A percentile compares a stretch with the other conserved stretches of the same genome.
These are phyloP conservation scores for Hirtodrosophila histrioides DNA, from an alignment of 2,888 invertebrate species.

Conservation along the genomic window DNA sequence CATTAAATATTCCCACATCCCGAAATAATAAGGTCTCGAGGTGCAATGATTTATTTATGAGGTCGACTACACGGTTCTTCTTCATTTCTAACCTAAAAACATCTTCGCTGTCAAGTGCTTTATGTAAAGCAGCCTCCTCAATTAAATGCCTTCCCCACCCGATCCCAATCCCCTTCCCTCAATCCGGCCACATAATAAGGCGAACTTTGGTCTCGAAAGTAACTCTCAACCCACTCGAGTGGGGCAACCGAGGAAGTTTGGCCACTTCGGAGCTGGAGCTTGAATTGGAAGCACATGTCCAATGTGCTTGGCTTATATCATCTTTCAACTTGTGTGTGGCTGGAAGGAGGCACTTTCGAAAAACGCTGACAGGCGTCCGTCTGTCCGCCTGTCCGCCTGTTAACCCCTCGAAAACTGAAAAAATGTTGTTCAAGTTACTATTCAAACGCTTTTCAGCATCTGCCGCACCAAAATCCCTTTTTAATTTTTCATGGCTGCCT, in stretches of 20 bases:
- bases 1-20: too few species aligned
- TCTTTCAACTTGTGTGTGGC: slow-evolving; percentile 33
- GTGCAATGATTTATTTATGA: too few species aligned
- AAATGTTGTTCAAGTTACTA: slow-evolving; percentile 73
- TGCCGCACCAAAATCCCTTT: slow-evolving; percentile 75
- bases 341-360: slow-evolving; percentile 40
- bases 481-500: slow-evolving; percentile 71
- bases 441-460: slow-evolving; percentile 74
- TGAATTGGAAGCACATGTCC: slow-evolving; percentile 53
- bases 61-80: too few species aligned
- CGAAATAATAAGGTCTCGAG: too few species aligned
- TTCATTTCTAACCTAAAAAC: too few species aligned
- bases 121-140: slow-evolving; percentile 7
- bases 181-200: slow-evolving; percentile 46
- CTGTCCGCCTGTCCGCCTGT: not conserved
- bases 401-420: not conserved
- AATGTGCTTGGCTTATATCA: slow-evolving; percentile 50
- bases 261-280: slow-evolving; percentile 33
- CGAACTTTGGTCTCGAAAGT: slow-evolving; percentile 27
- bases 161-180: not conserved
- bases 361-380: slow-evolving; percentile 44
- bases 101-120: too few species aligned
- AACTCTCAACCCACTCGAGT: slow-evolving; percentile 25
- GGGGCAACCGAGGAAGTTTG: slow-evolving; percentile 16
- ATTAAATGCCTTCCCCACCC: slow-evolving; percentile 19